Evolutionary conservation across 2,888 invertebrate genomes (phyloP), one percentile per base, ranked within the genome.

Genomic region (Eupithecia pulchellata): DNA sequence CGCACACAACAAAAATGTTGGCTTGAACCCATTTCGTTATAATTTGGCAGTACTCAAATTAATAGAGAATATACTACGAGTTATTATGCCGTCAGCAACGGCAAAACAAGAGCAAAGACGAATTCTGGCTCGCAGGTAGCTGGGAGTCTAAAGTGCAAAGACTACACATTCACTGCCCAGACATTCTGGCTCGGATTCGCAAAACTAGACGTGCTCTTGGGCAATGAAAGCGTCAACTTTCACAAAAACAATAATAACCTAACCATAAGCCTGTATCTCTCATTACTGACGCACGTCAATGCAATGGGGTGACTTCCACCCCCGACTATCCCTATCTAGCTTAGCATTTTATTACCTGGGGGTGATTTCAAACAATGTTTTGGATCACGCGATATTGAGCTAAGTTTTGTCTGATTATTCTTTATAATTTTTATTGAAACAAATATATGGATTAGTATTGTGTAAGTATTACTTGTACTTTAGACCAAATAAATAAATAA

Each of bases 301-400:
- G 29, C 57, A 57, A 57, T 29, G 29, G 29, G 29, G 57, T 57
- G 29, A 29, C 57, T 29, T 57, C 17, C 14, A 55, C 25, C 25
- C 42, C 20, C 57, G 29, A 57, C 27, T 13, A 34, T 32, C 25
- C 57, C 57, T 29, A 29, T 57, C 57, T 57, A 57, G 57, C 57
- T 57, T 17, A 57, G 29, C 29, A 57, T 57, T 57, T 57, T 57
- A 29, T 29, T 57, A 29, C 29, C 27, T 63, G 25, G 52, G 52
- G 52, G 52, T 52, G 25, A 25, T 6, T 39, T 36, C 14, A 63
- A 36, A 36, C n/a, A 17, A 34, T 39, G 62, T 62, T 27, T 39
- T 39, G 39, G 62, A 32, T 63, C 39, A 63, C 25, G 39, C 34
- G 34, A 39, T 25, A 39, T 36, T 36, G 25, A 17, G 39, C 39